These are phyloP conservation scores for Lasioglossum morio DNA, from an alignment of 2,888 invertebrate genomes.

Conservation along the genomic window DNA sequence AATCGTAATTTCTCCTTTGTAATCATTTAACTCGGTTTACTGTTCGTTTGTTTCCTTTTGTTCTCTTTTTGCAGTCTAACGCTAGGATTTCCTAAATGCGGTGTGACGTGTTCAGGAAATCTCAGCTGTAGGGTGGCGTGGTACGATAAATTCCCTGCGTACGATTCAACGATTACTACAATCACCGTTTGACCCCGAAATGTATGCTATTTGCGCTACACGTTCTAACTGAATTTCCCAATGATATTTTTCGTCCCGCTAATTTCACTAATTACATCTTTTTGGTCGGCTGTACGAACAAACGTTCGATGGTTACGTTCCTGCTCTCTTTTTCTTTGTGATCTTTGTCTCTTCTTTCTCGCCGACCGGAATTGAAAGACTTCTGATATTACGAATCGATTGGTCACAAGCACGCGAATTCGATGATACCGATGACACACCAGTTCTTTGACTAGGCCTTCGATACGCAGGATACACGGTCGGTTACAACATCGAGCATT, in stretches of 20 bases:
- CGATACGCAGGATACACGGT: neutral
- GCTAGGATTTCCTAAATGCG: neutral
- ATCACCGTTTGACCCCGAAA: constrained; percentile 11
- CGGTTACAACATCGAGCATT: constrained; percentile 27
- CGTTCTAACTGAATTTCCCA: constrained; percentile 26
- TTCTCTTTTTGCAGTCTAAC: constrained; percentile 24
- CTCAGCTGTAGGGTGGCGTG: constrained; percentile 16
- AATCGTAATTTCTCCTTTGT: neutral
- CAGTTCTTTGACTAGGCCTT: constrained; percentile 5
- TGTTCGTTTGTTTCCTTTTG: constrained; percentile 30
- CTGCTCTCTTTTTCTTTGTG: neutral
- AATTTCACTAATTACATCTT: constrained; percentile 24
- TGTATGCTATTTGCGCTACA: constrained; percentile 23
- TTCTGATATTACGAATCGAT: neutral
- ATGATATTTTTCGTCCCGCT: constrained; percentile 20
- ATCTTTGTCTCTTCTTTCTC: constrained; percentile 7
- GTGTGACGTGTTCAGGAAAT: neutral
- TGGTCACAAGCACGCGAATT: neutral
- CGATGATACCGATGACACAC: neutral
- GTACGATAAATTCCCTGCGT: constrained; percentile 6
- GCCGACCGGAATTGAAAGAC: neutral
- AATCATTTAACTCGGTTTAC: neutral
- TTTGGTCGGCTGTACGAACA: constrained; percentile 46
- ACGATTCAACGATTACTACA: constrained; percentile 10
- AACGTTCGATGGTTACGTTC: constrained; percentile 35